Conservation (phyloP, 1,140 invertebrate genomes). For the Bombus sylvicola region DNA sequence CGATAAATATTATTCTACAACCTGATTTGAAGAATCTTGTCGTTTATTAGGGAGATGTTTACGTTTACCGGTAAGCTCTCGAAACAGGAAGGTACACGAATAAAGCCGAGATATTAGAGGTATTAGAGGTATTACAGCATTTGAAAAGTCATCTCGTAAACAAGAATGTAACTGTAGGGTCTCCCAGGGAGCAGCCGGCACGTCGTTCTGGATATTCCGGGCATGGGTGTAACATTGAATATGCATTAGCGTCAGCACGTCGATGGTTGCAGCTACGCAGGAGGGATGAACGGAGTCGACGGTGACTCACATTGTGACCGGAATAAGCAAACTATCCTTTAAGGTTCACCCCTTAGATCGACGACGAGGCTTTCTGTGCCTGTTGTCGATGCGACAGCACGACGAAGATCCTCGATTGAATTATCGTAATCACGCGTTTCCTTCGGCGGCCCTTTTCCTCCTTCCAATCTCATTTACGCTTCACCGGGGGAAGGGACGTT, state of each 20-base stretch:
- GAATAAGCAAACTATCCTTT: slow-evolving; percentile 78
- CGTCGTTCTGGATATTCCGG: slow-evolving; percentile 63
- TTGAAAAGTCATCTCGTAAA: slow-evolving; percentile 42
- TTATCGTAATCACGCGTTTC: slow-evolving; percentile 69
- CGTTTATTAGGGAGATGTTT: background rate
- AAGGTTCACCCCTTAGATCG: slow-evolving; percentile 48
- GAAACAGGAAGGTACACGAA: too few species aligned
- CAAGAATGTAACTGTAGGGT: slow-evolving; percentile 5
- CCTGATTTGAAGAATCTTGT: background rate
- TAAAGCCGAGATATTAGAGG: background rate
- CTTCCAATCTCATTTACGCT: slow-evolving; percentile 69
- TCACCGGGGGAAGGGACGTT: slow-evolving; percentile 7
- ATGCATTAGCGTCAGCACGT: slow-evolving; percentile 77
- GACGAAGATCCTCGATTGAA: slow-evolving; percentile 68
- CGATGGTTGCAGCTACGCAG: slow-evolving; percentile 67
- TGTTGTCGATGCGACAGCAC: slow-evolving; percentile 51
- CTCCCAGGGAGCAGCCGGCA: slow-evolving; percentile 12
- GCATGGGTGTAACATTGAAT: slow-evolving; percentile 78
- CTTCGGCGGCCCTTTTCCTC: slow-evolving; percentile 50
- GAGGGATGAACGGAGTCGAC: slow-evolving; percentile 66
- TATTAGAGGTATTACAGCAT: slow-evolving; percentile 19
- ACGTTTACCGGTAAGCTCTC: background rate
- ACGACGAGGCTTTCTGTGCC: background rate
- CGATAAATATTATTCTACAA: background rate
- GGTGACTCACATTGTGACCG: slow-evolving; percentile 75